phyloP scores from a whole-genome alignment of 2,888 invertebrate genomes.

The Nymphalis polychloros region DNA sequence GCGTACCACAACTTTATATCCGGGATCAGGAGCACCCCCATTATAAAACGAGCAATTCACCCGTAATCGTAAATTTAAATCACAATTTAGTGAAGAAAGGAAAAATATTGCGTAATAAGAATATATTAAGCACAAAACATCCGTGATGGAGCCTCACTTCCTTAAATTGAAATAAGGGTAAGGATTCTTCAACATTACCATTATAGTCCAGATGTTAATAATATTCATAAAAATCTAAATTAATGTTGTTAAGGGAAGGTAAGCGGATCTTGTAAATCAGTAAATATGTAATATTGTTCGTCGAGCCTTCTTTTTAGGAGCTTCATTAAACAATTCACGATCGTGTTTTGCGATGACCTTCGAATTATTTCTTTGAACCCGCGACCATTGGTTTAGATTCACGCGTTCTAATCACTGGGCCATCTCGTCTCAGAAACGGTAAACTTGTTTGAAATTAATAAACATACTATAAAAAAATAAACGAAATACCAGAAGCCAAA shows the following conservation, averaged over 20 bases:
- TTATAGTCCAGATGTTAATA: slow-evolving; percentile 8
- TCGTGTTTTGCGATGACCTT: too few relatives aligned
- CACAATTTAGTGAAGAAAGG: slow-evolving; percentile 57
- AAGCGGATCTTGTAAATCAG: not conserved
- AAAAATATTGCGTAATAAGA: slow-evolving; percentile 59
- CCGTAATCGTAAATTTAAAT: slow-evolving; percentile 66
- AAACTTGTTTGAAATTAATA: not conserved
- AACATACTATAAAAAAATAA: not conserved
- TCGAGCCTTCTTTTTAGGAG: too few relatives aligned
- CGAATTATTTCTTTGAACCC: too few relatives aligned
- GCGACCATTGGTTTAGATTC: too few relatives aligned
- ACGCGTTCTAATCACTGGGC: too few relatives aligned
- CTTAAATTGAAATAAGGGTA: slow-evolving; percentile 23
- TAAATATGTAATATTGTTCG: too few relatives aligned
- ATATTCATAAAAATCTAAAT: not conserved
- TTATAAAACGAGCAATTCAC: slow-evolving; percentile 37
- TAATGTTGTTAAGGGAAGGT: not conserved
- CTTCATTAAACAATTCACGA: too few relatives aligned
- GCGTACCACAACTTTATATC: not conserved
- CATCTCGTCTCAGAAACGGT: not conserved
- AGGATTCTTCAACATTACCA: not conserved
- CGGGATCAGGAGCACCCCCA: slow-evolving; percentile 8
- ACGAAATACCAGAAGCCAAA: slow-evolving; percentile 14
- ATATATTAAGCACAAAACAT: slow-evolving; percentile 38
- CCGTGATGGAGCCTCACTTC: slow-evolving; percentile 20